Percentiles rank a stretch among this genome's conserved stretches.
Conservation (phyloP, 2,797 vertebrate genomes). For the Taenioides sp. region DNA sequence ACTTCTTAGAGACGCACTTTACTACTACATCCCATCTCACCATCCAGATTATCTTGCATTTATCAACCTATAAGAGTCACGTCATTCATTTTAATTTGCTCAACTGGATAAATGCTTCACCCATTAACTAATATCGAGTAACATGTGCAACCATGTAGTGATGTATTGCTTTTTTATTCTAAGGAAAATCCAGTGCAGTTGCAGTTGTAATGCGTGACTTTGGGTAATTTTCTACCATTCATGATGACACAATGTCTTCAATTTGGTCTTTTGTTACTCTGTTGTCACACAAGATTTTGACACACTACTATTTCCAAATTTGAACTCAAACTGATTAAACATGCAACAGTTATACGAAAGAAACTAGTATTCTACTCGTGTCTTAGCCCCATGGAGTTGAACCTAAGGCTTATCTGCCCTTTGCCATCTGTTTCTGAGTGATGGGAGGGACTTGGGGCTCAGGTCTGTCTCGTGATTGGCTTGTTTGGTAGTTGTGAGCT, state of each 20-base stretch:
- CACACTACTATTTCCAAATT: not conserved
- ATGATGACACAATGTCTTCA: conserved; percentile 34
- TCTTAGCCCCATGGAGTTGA: conserved; percentile 37
- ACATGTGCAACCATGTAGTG: not conserved
- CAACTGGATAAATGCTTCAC: not conserved
- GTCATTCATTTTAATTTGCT: not conserved
- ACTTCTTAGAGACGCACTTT: conserved; percentile 26
- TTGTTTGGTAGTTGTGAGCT: conserved; percentile 8
- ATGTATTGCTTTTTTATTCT: not conserved
- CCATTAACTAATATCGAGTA: no score
- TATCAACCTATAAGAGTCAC: conserved; percentile 11
- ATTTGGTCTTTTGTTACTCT: conserved; percentile 8
- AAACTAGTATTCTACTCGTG: conserved; percentile 11
- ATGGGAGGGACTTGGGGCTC: conserved; percentile 30
- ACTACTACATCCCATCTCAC: conserved; percentile 25
- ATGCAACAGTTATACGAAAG: not conserved
- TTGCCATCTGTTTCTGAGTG: conserved; percentile 65
- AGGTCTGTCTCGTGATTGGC: conserved; percentile 55
- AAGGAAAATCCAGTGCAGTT: conserved; percentile 9
- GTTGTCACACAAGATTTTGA: conserved; percentile 43
- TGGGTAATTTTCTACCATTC: conserved; percentile 44
- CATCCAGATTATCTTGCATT: conserved; percentile 26
- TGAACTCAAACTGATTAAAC: not conserved
- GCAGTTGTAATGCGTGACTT: conserved; percentile 19
- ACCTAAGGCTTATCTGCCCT: conserved; percentile 59